Evolutionary conservation across 2,113 vertebrate species (phyloP).

Genomic region (Parus major): DNA sequence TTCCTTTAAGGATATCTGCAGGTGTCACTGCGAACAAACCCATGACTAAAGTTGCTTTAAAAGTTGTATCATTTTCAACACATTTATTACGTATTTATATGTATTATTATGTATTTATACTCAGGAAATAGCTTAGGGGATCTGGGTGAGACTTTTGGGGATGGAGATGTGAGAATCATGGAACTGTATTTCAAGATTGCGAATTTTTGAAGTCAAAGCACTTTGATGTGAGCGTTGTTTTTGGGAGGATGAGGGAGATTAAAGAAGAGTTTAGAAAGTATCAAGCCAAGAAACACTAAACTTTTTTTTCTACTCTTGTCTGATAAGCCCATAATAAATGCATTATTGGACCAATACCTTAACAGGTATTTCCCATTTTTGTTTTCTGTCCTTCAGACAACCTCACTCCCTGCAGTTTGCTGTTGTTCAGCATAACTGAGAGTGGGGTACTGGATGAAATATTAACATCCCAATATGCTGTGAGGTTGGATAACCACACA

Average conservation of each 20-base stretch:
- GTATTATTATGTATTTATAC: neutral
- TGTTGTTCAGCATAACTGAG: neutral
- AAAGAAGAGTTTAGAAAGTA: neutral
- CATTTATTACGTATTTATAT: too few relatives aligned
- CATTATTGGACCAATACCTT: neutral
- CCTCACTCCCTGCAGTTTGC: neutral
- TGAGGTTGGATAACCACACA: slow-evolving; percentile 17
- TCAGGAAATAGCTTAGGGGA: neutral
- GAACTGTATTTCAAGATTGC: neutral
- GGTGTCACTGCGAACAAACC: neutral
- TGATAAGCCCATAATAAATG: neutral
- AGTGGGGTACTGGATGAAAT: neutral
- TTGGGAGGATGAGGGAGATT: neutral
- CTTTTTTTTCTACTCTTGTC: neutral
- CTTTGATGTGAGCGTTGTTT: neutral
- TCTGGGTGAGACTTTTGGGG: neutral
- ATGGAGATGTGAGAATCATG: neutral
- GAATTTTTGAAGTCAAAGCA: neutral
- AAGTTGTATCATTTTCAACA: neutral
- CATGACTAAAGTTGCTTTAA: neutral
- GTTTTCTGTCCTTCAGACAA: neutral
- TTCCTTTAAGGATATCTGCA: neutral
- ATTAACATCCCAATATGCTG: neutral
- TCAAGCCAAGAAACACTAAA: neutral
- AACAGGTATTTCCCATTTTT: neutral